Conservation (phyloP, 2,888 invertebrate species). For the Celastrina argiolus region DNA sequence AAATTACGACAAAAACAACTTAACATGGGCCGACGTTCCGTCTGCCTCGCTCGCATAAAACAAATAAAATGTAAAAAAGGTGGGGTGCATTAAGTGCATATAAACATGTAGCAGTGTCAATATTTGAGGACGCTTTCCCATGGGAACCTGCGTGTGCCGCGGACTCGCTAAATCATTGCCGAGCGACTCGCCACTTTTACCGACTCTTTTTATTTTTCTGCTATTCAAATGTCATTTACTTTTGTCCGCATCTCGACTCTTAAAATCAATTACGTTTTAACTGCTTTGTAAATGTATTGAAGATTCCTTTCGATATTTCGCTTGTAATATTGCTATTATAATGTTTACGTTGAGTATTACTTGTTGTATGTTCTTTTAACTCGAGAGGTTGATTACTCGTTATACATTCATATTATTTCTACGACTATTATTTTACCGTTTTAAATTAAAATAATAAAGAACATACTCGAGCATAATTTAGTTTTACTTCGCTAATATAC, state of each 20-base stretch:
- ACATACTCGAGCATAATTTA: no score
- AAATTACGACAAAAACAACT: conserved; percentile 68
- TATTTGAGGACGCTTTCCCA: conserved; percentile 74
- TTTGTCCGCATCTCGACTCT: conserved; percentile 41
- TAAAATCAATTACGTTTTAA: conserved; percentile 56
- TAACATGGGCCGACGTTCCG: conserved; percentile 66
- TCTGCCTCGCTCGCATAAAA: conserved; percentile 65
- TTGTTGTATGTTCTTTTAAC: background rate
- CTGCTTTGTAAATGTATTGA: conserved; percentile 29
- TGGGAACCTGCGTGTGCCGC: conserved; percentile 59
- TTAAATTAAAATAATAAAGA: no score
- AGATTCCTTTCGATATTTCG: background rate
- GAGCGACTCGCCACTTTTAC: conserved; percentile 40
- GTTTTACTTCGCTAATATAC: background rate
- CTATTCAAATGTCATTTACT: conserved; percentile 71
- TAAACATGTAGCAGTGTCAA: conserved; percentile 77
- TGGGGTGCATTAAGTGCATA: conserved; percentile 77
- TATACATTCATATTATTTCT: no score
- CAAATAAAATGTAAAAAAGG: conserved; percentile 75
- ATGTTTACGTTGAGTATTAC: background rate
- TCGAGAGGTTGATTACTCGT: no score
- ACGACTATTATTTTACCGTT: no score
- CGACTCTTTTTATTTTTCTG: conserved; percentile 61
- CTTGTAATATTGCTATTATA: conserved; percentile 1
- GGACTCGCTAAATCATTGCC: conserved; percentile 65